Conservation (phyloP, 2,797 vertebrate species). For the Pangasius mekongensis region DNA sequence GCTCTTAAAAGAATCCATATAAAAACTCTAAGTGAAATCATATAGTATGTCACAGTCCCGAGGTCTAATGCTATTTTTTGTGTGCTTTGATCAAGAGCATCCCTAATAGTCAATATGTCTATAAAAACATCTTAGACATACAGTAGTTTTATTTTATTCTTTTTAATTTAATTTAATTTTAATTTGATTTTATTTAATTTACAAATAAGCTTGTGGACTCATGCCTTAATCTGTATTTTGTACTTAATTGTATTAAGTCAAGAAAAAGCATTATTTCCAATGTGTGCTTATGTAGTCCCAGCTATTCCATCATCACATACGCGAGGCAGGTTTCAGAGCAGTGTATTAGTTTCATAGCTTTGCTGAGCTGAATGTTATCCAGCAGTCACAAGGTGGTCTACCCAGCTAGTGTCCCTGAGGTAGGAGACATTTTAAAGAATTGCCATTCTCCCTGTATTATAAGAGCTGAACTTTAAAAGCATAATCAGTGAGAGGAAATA, state of each 20-base stretch:
- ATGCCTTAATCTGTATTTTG: background rate
- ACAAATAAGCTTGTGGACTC: background rate
- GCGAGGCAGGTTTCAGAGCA: constrained; percentile 5
- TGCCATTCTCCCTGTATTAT: constrained; percentile 9
- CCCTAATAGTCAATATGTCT: background rate
- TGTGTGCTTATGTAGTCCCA: background rate
- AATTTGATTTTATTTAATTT: background rate
- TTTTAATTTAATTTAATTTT: too few relatives aligned
- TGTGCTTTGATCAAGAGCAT: background rate
- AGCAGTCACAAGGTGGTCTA: constrained; percentile 40
- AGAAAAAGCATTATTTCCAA: constrained; percentile 9
- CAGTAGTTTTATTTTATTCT: background rate
- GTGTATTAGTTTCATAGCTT: constrained; percentile 12
- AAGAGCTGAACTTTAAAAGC: constrained; percentile 17
- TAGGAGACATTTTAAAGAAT: background rate
- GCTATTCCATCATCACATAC: background rate
- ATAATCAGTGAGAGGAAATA: constrained; percentile 11
- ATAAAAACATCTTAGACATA: background rate
- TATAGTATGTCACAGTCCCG: background rate
- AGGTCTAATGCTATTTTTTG: background rate
- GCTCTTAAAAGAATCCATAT: background rate
- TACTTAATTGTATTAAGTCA: background rate
- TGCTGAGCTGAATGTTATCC: constrained; percentile 36
- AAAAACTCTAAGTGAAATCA: background rate
- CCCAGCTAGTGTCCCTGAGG: constrained; percentile 35